Evolutionary conservation across 2,113 vertebrate genomes (phyloP).

Genomic region (Ceuthmochares aereus): DNA sequence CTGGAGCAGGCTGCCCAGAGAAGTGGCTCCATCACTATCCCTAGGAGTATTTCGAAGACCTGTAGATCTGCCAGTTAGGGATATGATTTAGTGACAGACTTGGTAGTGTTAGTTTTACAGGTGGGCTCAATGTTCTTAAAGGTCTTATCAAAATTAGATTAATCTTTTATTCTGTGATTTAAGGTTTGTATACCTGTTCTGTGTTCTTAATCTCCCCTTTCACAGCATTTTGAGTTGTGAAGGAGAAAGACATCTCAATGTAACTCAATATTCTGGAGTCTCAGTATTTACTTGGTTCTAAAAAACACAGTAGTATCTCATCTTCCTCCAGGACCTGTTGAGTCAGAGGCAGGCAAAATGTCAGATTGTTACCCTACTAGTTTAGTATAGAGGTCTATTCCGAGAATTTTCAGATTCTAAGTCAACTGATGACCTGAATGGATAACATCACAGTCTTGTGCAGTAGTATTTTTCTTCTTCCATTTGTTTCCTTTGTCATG

Average conservation of each 20-base stretch:
- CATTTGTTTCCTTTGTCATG: accelerated
- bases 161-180: neutral
- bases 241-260: neutral
- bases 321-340: neutral
- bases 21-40: neutral
- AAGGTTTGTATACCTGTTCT: neutral
- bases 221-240: neutral
- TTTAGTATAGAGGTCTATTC: neutral
- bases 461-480: neutral
- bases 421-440: neutral
- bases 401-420: neutral
- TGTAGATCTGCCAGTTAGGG: neutral
- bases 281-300: neutral
- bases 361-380: neutral
- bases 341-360: neutral
- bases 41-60: accelerated
- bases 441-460: neutral
- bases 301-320: neutral
- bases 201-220: neutral
- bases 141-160: neutral
- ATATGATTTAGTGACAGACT: neutral
- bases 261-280: neutral
- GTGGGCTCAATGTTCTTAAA: neutral
- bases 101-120: accelerated
- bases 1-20: neutral